These are phyloP conservation scores for Oxyura jamaicensis DNA, from an alignment of 2,113 vertebrate species.

Conservation along the genomic window DNA sequence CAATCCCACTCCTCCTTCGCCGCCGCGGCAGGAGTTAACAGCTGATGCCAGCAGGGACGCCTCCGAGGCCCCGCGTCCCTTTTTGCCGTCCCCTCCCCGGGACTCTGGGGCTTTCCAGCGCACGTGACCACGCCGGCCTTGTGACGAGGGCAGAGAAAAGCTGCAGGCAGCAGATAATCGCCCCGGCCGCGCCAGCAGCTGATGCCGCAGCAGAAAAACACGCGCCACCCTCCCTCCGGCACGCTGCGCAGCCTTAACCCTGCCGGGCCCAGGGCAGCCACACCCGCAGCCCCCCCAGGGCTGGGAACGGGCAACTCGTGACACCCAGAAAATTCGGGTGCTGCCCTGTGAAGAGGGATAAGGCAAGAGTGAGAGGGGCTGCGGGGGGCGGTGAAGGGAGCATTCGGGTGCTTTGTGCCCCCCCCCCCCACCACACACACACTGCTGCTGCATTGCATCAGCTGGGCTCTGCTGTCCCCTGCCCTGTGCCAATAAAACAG, in stretches of 20 bases:
- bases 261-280: accelerated
- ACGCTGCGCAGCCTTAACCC: not conserved
- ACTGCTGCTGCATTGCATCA: accelerated
- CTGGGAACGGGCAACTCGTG: not conserved
- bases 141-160: not conserved
- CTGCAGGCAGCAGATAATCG: conserved; percentile 61
- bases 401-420: not conserved
- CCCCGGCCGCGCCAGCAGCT: not conserved
- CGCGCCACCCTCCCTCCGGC: not conserved
- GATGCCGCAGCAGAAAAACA: not conserved
- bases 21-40: not conserved
- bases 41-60: not conserved
- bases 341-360: not conserved
- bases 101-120: conserved; percentile 34
- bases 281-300: accelerated
- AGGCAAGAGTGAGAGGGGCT: accelerated
- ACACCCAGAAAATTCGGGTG: accelerated
- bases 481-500: not conserved
- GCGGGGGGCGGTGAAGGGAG: not conserved
- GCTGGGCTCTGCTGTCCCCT: not conserved
- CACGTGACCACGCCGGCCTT: conserved; percentile 35
- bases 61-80: not conserved
- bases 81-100: not conserved
- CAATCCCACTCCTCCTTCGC: not conserved
- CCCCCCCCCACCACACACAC: not conserved